A percentile compares a stretch with the other conserved stretches of the same genome.
Conservation (phyloP, 2,888 invertebrate species). For the Caenorhabditis sp. region DNA sequence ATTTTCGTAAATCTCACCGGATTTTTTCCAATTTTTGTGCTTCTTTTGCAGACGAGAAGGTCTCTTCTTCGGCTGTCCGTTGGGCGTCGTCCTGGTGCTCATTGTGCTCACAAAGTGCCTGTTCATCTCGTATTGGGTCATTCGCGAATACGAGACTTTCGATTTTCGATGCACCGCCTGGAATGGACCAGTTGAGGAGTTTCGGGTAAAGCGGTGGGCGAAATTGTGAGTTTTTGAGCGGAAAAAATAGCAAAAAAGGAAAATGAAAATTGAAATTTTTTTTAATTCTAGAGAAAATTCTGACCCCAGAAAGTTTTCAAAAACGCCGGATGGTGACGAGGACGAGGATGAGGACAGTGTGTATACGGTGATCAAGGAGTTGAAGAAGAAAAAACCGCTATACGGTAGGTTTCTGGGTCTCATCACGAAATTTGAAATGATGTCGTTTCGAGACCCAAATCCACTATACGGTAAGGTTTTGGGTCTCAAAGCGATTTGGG, state of each 20-base stretch:
- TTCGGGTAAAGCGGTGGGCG: slow-evolving; percentile 34
- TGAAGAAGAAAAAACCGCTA: slow-evolving; percentile 41
- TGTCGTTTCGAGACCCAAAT: too few species aligned
- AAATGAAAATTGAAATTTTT: too few species aligned
- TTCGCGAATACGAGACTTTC: slow-evolving; percentile 56
- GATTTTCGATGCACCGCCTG: slow-evolving; percentile 62
- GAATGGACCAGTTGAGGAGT: slow-evolving; percentile 23
- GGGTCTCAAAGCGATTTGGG: too few species aligned
- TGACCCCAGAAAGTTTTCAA: slow-evolving; percentile 54
- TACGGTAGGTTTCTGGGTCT: slow-evolving; percentile 29
- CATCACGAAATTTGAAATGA: too few species aligned
- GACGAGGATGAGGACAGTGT: slow-evolving; percentile 28
- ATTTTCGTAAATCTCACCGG: too few species aligned
- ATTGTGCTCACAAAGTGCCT: slow-evolving; percentile 50
- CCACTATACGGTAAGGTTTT: too few species aligned
- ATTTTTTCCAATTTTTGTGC: too few species aligned
- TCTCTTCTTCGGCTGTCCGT: slow-evolving; percentile 56
- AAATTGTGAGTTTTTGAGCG: slow-evolving; percentile 37
- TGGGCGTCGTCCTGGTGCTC: slow-evolving; percentile 46
- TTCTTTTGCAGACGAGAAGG: slow-evolving; percentile 48
- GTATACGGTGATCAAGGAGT: slow-evolving; percentile 25
- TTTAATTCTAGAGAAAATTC: slow-evolving; percentile 36
- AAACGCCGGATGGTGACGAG: slow-evolving; percentile 30
- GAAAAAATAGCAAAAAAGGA: too few species aligned
- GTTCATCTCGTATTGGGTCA: slow-evolving; percentile 47